These are phyloP conservation scores for Cephus pulcher DNA, from an alignment of 2,888 invertebrate species.

Conservation along the genomic window DNA sequence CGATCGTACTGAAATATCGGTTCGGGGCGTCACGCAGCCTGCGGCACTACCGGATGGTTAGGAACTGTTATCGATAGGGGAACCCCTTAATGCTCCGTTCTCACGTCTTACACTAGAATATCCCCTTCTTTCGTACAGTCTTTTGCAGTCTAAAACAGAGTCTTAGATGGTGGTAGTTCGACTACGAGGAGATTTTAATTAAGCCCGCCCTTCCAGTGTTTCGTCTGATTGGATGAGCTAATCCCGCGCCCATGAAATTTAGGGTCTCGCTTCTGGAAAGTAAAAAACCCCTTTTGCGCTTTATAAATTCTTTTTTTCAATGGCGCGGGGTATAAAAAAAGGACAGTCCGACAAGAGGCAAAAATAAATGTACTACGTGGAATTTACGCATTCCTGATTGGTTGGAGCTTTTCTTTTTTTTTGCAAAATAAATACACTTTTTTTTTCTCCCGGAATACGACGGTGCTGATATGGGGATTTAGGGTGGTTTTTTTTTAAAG, in stretches of 20 bases:
- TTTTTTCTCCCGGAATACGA: background rate
- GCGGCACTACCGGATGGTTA: background rate
- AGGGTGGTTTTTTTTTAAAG: no score
- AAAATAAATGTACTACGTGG: no score
- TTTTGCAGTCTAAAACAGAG: conserved; percentile 22
- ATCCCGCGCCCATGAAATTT: conserved; percentile 56
- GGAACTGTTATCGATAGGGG: conserved; percentile 3
- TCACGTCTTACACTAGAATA: conserved; percentile 39
- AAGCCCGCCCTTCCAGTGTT: conserved; percentile 66
- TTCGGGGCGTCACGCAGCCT: conserved; percentile 2
- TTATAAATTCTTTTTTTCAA: conserved; percentile 21
- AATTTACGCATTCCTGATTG: no score
- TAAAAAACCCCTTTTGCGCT: conserved; percentile 14
- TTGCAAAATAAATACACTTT: background rate
- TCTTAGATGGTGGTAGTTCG: conserved; percentile 38
- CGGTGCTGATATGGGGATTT: no score
- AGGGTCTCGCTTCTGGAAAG: conserved; percentile 45
- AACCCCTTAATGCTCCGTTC: conserved; percentile 55
- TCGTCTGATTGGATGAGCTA: conserved; percentile 62
- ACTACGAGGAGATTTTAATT: conserved; percentile 64
- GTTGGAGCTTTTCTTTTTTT: no score
- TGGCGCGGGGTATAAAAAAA: conserved; percentile 16
- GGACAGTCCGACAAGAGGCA: background rate
- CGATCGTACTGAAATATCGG: background rate
- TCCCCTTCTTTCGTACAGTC: no score